Base-by-base conservation (phyloP, 2,113 vertebrate species). In the Callionymus lyra region DNA sequence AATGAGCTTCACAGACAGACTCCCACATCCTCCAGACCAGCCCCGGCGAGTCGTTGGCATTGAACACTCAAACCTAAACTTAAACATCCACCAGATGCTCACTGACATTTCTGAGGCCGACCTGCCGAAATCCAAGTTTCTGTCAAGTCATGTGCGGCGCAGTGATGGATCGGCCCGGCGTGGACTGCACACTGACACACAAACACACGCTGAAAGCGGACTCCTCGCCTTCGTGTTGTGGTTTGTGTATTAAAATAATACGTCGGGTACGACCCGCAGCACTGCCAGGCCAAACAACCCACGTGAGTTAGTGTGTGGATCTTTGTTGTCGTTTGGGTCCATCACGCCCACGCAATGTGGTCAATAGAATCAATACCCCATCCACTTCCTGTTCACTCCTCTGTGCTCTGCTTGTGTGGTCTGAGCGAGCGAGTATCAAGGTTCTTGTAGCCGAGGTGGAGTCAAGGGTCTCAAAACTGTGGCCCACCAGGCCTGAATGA, bases 221-320 rank as follows among this genome's bases (percentile, higher is more conserved):
- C 45, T 27, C 38, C 18, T 21, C 34, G 14, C 45, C 49, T 53
- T 40, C 14, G 63, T 43, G 53, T 45, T 72, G 72, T 62, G 69
- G 72, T 74, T 53, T 53, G 21, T 36, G 46, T 65, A 60, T 65
- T 70, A 44, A 75, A 77, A 80, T 73, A 75, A 71, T 57, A 63
- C 53, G 37, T 51, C 60, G 47, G 41, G 55, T 53, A 34, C 44
- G 55, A 55, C 48, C 16, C 18, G 44, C 44, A 42, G 46, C 33
- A 44, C 38, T 70, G 74, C 75, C 74, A 81, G 61, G 44, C 35
- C 40, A 70, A 80, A 77, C 50, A 67, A 32, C 50, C 49, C 43
- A 68, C 59, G 56, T 38, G 36, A 15, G 36, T 38, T 13, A 6
- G n/a, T 14, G n/a, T 6, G 33, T 40, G 35, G n/a, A n/a, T n/a